These are phyloP conservation scores for Chinchilla lanigera DNA, from an alignment of 2,113 vertebrate genomes.

Conservation along the genomic window DNA sequence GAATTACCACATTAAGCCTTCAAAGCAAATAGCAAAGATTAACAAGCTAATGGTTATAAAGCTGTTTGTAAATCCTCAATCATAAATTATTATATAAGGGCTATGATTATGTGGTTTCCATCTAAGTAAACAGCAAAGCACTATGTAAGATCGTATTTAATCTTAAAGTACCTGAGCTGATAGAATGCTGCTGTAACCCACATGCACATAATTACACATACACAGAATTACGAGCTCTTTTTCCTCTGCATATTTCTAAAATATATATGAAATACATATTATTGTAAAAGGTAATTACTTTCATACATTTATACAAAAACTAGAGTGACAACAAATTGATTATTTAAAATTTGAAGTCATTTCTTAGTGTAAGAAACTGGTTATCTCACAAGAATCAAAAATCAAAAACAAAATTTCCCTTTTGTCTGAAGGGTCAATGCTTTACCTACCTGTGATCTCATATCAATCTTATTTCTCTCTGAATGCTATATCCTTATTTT, in stretches of 20 bases:
- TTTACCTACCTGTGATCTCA: background rate
- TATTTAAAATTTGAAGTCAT: background rate
- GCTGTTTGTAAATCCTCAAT: constrained; percentile 45
- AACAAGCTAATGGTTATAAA: constrained; percentile 64
- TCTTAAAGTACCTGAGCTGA: constrained; percentile 16
- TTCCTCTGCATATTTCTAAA: background rate
- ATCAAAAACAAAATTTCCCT: background rate
- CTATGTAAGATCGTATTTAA: constrained; percentile 16
- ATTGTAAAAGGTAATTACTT: constrained; percentile 11
- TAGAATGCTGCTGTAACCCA: background rate
- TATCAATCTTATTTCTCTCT: background rate
- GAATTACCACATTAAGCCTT: constrained; percentile 54
- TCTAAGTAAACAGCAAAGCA: constrained; percentile 45
- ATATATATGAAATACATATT: background rate
- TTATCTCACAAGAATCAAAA: constrained; percentile 25
- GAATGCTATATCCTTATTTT: background rate
- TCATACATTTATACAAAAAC: background rate
- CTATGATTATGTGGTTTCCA: constrained; percentile 43
- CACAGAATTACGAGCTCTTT: background rate
- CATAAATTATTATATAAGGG: constrained; percentile 50
- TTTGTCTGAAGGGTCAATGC: background rate
- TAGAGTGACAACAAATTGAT: background rate
- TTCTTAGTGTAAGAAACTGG: background rate
- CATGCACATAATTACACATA: background rate
- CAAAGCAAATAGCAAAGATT: constrained; percentile 59